Percentiles rank a stretch among this genome's conserved stretches.
Conservation (phyloP, 2,797 vertebrate species). For the Peromyscus eremicus region DNA sequence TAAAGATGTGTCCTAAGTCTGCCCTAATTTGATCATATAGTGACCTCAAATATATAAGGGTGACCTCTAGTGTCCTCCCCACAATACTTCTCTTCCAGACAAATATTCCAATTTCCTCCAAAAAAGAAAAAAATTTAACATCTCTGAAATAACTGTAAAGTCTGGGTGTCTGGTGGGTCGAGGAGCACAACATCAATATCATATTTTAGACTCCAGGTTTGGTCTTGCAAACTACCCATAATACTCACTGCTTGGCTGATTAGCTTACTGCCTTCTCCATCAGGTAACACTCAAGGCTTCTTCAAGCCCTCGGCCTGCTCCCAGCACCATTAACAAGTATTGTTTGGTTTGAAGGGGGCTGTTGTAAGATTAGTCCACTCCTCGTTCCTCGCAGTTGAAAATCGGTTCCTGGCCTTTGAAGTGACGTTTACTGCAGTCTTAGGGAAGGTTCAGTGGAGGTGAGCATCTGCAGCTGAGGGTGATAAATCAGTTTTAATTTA, state of each 20-base stretch:
- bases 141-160: background rate
- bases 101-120: background rate
- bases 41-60: background rate
- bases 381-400: slow-evolving; percentile 9
- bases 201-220: background rate
- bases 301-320: background rate
- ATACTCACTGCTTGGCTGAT: background rate
- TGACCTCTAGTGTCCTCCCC: background rate
- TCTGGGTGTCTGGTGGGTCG: background rate
- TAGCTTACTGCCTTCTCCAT: background rate
- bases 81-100: background rate
- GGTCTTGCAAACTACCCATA: background rate
- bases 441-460: slow-evolving; percentile 54
- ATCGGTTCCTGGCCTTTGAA: slow-evolving; percentile 62
- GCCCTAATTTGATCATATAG: background rate
- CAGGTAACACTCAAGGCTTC: background rate
- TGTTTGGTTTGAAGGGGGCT: background rate
- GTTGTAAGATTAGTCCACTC: background rate
- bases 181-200: background rate
- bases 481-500: slow-evolving; percentile 40
- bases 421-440: slow-evolving; percentile 55
- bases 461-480: slow-evolving; percentile 54
- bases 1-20: slow-evolving; percentile 41
- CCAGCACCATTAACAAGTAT: background rate
- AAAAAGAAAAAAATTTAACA: background rate